Percentiles rank a stretch among this genome's conserved stretches.
Evolutionary conservation across 2,113 vertebrate genomes (phyloP).

Genomic region (Myxocyprinus asiaticus): DNA sequence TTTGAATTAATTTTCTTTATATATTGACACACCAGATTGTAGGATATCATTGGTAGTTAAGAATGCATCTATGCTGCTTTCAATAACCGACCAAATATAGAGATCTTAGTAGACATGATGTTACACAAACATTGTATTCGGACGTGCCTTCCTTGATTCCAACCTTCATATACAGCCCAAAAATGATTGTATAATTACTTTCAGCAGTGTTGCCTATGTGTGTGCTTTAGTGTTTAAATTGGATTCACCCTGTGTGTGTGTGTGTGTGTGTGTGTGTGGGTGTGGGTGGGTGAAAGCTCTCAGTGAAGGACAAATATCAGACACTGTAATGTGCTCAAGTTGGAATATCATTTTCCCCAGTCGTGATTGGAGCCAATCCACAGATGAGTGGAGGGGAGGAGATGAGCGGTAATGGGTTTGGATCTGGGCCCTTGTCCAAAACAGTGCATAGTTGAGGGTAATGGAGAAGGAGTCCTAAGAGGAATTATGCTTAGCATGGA

Average conservation of each 20-base stretch:
- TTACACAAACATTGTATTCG: too few species aligned
- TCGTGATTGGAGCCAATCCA: conserved; percentile 51
- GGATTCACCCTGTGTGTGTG: not conserved
- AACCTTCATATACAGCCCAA: too few species aligned
- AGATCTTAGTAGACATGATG: too few species aligned
- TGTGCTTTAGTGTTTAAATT: not conserved
- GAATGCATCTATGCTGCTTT: too few species aligned
- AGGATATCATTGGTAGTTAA: too few species aligned
- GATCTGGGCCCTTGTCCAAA: conserved; percentile 52
- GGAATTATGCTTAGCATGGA: conserved; percentile 38
- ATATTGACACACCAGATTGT: too few species aligned
- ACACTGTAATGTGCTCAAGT: conserved; percentile 45
- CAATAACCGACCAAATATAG: too few species aligned
- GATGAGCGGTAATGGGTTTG: conserved; percentile 47
- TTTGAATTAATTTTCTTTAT: too few species aligned
- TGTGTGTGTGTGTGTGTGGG: not conserved
- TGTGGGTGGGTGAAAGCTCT: conserved; percentile 11
- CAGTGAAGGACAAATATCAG: conserved; percentile 53
- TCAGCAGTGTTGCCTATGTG: not conserved
- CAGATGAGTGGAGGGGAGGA: conserved; percentile 46
- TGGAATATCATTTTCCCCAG: conserved; percentile 46
- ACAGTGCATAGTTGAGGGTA: conserved; percentile 41
- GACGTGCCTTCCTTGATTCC: too few species aligned
- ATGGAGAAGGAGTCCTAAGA: conserved; percentile 36
- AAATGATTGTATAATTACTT: not conserved